Conservation (phyloP, 2,888 invertebrate genomes). For the Phalangium opilio region DNA sequence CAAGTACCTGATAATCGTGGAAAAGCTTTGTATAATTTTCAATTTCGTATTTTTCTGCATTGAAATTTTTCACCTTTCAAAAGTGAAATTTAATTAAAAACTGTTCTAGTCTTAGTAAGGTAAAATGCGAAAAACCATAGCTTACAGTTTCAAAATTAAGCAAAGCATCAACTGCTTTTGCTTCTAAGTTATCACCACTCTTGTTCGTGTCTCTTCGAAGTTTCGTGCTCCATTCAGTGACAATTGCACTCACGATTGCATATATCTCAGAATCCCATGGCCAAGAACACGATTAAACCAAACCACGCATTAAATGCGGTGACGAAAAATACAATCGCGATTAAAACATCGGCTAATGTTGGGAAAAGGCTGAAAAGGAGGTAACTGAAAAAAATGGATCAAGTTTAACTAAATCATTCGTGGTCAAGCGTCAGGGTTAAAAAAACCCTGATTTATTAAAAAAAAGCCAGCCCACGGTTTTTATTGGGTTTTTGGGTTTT, state of each 20-base stretch:
- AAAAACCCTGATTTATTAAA: no score
- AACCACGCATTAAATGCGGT: conserved; percentile 82
- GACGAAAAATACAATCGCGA: conserved; percentile 80
- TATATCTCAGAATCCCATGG: conserved; percentile 90
- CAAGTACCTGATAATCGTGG: conserved; percentile 66
- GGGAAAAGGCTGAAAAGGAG: conserved; percentile 85
- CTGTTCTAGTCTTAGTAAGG: background rate
- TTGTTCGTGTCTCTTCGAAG: conserved; percentile 85
- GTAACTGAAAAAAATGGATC: conserved; percentile 26
- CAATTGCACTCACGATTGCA: conserved; percentile 70
- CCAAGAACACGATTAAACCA: conserved; percentile 80
- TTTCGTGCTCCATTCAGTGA: conserved; percentile 98
- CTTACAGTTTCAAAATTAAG: conserved; percentile 91
- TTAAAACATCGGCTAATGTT: conserved; percentile 75
- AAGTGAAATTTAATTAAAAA: background rate
- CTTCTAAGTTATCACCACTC: conserved; percentile 80
- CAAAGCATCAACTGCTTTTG: conserved; percentile 84
- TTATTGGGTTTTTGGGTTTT: no score
- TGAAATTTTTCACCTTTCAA: conserved; percentile 65
- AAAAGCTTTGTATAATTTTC: conserved; percentile 70
- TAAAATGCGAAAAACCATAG: background rate
- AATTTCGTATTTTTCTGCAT: conserved; percentile 83
- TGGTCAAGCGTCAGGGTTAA: no score
- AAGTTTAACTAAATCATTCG: no score
- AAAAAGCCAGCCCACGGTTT: no score